phyloP scores from a whole-genome alignment of 2,888 invertebrate genomes.

The Thereva unica region DNA sequence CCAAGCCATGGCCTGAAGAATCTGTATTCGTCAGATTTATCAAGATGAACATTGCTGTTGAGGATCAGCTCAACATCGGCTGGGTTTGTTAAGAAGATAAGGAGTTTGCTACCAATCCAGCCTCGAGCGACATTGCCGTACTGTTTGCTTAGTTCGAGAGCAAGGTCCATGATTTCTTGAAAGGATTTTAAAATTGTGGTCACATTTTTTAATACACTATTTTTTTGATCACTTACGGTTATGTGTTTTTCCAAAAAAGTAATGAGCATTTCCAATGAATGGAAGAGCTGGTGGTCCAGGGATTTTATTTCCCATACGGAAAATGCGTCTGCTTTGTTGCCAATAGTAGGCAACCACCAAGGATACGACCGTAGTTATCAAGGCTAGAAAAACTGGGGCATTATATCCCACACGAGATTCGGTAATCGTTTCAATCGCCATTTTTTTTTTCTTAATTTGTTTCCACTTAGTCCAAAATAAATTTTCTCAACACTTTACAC shows the following conservation, averaged over 20 bases:
- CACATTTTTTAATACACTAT: background rate
- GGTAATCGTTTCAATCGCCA: constrained; percentile 3
- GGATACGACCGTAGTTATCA: background rate
- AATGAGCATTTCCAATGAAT: constrained; percentile 70
- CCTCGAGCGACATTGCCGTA: constrained; percentile 63
- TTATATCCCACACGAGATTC: constrained; percentile 7
- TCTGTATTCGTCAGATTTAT: constrained; percentile 73
- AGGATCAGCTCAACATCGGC: constrained; percentile 74
- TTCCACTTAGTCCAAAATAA: background rate
- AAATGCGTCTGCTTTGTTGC: constrained; percentile 61
- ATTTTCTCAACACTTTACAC: background rate
- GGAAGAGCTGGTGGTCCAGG: constrained; percentile 71
- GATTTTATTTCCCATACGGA: constrained; percentile 67
- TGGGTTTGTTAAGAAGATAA: constrained; percentile 71
- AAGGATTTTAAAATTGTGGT: background rate
- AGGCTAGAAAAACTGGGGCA: constrained; percentile 9
- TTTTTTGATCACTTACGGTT: constrained; percentile 59
- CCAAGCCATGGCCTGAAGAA: constrained; percentile 83
- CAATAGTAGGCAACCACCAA: constrained; percentile 48
- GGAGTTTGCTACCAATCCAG: constrained; percentile 72
- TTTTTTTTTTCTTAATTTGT: background rate
- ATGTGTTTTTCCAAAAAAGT: constrained; percentile 66
- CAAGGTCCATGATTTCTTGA: constrained; percentile 62
- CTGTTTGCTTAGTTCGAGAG: constrained; percentile 59
- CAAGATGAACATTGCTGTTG: constrained; percentile 74